Base-by-base conservation (phyloP, 2,113 vertebrate genomes). In the Limnothrissa miodon region DNA sequence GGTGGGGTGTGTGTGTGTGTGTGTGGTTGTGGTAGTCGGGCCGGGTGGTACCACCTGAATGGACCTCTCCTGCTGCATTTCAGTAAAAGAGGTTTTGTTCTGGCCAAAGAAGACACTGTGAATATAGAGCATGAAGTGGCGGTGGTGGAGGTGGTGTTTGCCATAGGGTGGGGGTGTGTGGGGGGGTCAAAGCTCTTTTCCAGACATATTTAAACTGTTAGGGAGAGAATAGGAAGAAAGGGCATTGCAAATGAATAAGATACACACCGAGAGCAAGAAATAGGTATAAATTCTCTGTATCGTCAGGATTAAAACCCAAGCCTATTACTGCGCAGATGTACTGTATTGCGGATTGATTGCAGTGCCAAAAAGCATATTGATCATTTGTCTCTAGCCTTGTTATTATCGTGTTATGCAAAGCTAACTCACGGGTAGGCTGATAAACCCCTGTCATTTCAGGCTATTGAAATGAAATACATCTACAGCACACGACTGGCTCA, bases 61-160 rank as follows among this genome's bases (percentile, higher is more conserved):
- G 84, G 81, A 45, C 82, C 82, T 80, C 85, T 88, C 88, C 84
- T 86, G 82, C 87, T 51, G 86, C 80, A 88, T 85, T 88, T 70
- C 80, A 89, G 84, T 85, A 89, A 90, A 90, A 85, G 83, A 33
- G 81, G 87, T 84, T 88, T 88, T 89, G 88, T 89, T 84, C 79
- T 29, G 48, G 80, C 80, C 78, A 86, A 81, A 86, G 84, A 84
- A 87, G 80, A 88, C 86, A 88, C 51, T 83, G 86, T 87, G 79
- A 80, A 82, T 83, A 85, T 85, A 82, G 83, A 78, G 81, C 45
- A 56, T 23, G 81, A 3, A 23, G 51, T 36, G 13, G 46, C 56
- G 44, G 11, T 4, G 48, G 17, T 33, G 44, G 5, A 19, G 42
- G 42, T 10, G 42, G 23, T 4, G 48, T 81, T 3, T 56, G 10